Percentiles rank a stretch among this genome's conserved stretches.
Conservation (phyloP, 2,113 vertebrate species). For the Falcunculus frontatus region DNA sequence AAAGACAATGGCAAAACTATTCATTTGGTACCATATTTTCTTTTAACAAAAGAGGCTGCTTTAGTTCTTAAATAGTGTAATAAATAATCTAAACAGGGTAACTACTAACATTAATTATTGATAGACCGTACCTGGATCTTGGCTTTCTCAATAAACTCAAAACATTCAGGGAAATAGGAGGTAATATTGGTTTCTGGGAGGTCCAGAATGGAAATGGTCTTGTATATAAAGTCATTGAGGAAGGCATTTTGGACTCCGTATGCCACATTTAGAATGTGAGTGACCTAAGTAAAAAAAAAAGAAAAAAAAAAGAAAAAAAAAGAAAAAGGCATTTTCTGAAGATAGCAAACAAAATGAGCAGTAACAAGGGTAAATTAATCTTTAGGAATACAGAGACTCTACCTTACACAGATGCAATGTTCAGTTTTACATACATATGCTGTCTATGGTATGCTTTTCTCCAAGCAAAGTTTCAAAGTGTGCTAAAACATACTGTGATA, state of each 20-base stretch:
- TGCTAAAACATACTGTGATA: not conserved
- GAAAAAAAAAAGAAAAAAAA: not conserved
- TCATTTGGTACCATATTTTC: not conserved
- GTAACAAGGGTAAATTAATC: not conserved
- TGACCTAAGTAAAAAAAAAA: slow-evolving; percentile 77
- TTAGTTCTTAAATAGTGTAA: not conserved
- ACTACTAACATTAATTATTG: not conserved
- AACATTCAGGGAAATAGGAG: slow-evolving; percentile 86
- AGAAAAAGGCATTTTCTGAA: not conserved
- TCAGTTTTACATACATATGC: not conserved
- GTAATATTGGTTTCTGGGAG: slow-evolving; percentile 87
- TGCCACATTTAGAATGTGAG: slow-evolving; percentile 92
- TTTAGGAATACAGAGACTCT: not conserved
- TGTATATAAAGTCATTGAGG: slow-evolving; percentile 75
- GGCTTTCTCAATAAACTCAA: slow-evolving; percentile 88
- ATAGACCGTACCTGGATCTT: slow-evolving; percentile 76
- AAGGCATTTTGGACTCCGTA: slow-evolving; percentile 92
- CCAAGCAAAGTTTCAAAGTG: not conserved
- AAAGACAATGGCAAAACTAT: not conserved
- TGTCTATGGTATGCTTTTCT: not conserved
- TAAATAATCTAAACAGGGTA: not conserved
- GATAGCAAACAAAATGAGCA: not conserved
- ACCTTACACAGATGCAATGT: not conserved
- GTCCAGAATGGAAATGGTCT: slow-evolving; percentile 85
- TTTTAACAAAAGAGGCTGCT: not conserved